Evolutionary conservation across 2,113 vertebrate species (phyloP), one percentile per base, ranked within the genome.

Genomic region (Plecotus auritus): DNA sequence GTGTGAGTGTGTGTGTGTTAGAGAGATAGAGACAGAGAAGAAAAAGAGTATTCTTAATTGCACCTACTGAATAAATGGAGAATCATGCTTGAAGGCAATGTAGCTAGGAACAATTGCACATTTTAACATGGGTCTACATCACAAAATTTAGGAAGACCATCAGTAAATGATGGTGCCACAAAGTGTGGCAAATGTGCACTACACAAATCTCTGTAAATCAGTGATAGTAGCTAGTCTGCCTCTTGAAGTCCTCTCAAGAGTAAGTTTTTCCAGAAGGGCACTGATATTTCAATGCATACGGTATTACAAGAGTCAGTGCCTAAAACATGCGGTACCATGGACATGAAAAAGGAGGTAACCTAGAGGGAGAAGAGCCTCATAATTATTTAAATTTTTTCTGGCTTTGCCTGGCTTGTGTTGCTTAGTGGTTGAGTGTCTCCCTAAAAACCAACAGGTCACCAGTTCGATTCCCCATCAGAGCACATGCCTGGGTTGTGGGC

Each of bases 71-170:
- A 91, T 56, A 78, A 30, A 47, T 9, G 73, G 49, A 56, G 22
- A 82, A 49, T 59, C 11, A 5, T 9, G 8, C 22, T 67, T 77
- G 22, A 90, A 90, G 54, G 23, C 16, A 26, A 13, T 17, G n/a
- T 2, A 78, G 0, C 13, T 45, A 64, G 28, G 2, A 7, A 59
- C 1, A 16, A 1, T 23, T 1, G 2, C n/a, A 64, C 14, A n/a
- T 51, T 56, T 2, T 37, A 40, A 22, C 23, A 1, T 11, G 20
- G 5, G 23, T 66, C 28, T 4, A 6, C 7, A 61, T 73, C 49
- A 8, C 22, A 1, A 84, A 73, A 42, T 51, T 47, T 69, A 72
- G 18, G 32, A 81, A 85, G 40, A 26, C 9, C 40, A 35, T 59
- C 13, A 56, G 26, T 23, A 45, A 51, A 66, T 28, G 11, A 28